phyloP scores from a whole-genome alignment of 64 coral and sea anemone genomes.

The Stichodactyla helianthus region DNA sequence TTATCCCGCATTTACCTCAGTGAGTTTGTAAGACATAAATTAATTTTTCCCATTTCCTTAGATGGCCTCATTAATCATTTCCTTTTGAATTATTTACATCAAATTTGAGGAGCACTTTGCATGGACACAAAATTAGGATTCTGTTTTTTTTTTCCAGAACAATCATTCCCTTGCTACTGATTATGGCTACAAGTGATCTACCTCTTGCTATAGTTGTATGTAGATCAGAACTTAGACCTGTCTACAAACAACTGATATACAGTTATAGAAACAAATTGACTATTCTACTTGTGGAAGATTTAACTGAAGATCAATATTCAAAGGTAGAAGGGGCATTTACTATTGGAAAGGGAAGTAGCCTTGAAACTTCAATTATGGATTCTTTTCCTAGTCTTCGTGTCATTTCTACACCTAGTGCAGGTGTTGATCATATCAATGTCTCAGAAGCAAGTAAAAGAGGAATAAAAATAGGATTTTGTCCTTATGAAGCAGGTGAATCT shows the following conservation, averaged over 20 bases:
- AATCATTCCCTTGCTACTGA: too few species aligned
- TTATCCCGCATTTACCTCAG: too few species aligned
- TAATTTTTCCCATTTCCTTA: too few species aligned
- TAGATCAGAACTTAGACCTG: not conserved
- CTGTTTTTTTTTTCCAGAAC: too few species aligned
- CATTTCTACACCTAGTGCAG: slow-evolving; percentile 26
- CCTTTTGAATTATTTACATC: too few species aligned
- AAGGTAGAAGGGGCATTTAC: not conserved
- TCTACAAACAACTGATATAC: not conserved
- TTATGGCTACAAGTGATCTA: not conserved
- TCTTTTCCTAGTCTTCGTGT: slow-evolving; percentile 33
- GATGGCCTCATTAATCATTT: too few species aligned
- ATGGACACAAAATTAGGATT: too few species aligned
- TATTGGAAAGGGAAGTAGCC: not conserved
- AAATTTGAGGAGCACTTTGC: too few species aligned
- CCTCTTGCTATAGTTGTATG: not conserved
- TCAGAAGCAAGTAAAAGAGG: slow-evolving; percentile 22
- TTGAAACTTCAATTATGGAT: not conserved
- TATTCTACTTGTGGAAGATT: not conserved
- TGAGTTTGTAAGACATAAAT: too few species aligned
- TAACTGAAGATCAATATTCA: not conserved
- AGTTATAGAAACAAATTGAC: not conserved
- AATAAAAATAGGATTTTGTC: slow-evolving; percentile 40
- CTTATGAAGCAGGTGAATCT: not conserved
- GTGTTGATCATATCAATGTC: slow-evolving; percentile 33